Percentiles rank a stretch among this genome's conserved stretches.
Conservation (phyloP, 2,797 vertebrate genomes). For the Neostethus bicornis region DNA sequence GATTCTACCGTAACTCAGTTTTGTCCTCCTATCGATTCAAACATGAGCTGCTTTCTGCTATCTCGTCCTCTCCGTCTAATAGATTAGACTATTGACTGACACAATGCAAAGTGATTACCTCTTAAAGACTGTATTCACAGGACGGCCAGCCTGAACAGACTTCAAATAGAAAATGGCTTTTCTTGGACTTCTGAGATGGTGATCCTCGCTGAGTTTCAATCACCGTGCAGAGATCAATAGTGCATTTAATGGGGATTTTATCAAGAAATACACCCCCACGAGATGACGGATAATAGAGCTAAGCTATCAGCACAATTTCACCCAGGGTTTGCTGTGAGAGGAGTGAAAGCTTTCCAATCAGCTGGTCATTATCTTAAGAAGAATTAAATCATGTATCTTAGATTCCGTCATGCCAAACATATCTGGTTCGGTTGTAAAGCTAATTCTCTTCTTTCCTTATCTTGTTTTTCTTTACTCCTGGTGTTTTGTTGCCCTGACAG, state of each 20-base stretch:
- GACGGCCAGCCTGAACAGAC: conserved; percentile 16
- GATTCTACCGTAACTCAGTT: conserved; percentile 15
- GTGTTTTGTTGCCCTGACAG: conserved; percentile 39
- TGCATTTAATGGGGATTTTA: conserved; percentile 17
- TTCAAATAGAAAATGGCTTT: conserved; percentile 49
- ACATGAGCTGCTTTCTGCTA: conserved; percentile 48
- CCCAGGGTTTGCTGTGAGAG: neutral
- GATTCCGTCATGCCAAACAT: conserved; percentile 16
- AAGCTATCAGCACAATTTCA: neutral
- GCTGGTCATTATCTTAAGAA: neutral
- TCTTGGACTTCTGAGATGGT: conserved; percentile 44
- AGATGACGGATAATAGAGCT: neutral
- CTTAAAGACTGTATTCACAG: conserved; percentile 35
- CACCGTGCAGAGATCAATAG: conserved; percentile 36
- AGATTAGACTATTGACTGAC: conserved; percentile 48
- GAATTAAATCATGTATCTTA: conserved; percentile 16
- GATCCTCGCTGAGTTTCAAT: conserved; percentile 22
- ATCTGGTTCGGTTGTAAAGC: conserved; percentile 8
- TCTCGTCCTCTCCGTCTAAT: conserved; percentile 37
- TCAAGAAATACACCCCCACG: conserved; percentile 1
- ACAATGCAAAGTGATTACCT: conserved; percentile 47
- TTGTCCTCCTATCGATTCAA: conserved; percentile 52
- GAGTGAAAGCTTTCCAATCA: conserved; percentile 1
- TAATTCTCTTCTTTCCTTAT: conserved; percentile 11
- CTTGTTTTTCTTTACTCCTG: conserved; percentile 24